Conservation (phyloP, 1,140 invertebrate genomes). For the Amyelois transitella region DNA sequence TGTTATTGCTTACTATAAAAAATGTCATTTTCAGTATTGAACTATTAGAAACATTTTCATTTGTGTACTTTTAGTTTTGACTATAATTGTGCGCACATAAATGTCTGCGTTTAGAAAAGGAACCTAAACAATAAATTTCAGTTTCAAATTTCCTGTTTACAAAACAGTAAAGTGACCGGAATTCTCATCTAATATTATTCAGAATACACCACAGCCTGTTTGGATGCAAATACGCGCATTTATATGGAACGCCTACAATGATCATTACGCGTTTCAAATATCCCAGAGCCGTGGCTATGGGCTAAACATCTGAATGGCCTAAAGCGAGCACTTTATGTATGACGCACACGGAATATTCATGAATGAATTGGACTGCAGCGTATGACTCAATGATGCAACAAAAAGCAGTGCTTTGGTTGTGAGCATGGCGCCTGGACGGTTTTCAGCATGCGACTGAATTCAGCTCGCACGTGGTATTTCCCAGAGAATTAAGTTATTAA, state of each 20-base stretch:
- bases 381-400: constrained; percentile 21
- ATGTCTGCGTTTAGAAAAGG: no score
- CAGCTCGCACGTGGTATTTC: constrained; percentile 53
- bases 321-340: constrained; percentile 48
- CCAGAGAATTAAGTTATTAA: constrained; percentile 71
- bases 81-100: no score
- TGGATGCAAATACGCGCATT: constrained; percentile 63
- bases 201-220: constrained; percentile 23
- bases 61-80: no score
- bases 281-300: constrained; percentile 37
- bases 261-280: constrained; percentile 66
- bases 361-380: constrained; percentile 37
- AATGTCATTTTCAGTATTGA: no score
- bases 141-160: background rate
- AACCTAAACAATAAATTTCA: no score
- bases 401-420: constrained; percentile 14
- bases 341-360: constrained; percentile 50
- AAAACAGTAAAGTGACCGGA: background rate
- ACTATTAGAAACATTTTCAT: no score
- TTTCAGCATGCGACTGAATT: constrained; percentile 33
- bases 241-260: constrained; percentile 54
- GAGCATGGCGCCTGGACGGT: constrained; percentile 19
- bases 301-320: constrained; percentile 56
- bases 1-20: no score
- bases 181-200: background rate